Conservation (phyloP, 2,113 vertebrate genomes). For the Lampris megalopsis region DNA sequence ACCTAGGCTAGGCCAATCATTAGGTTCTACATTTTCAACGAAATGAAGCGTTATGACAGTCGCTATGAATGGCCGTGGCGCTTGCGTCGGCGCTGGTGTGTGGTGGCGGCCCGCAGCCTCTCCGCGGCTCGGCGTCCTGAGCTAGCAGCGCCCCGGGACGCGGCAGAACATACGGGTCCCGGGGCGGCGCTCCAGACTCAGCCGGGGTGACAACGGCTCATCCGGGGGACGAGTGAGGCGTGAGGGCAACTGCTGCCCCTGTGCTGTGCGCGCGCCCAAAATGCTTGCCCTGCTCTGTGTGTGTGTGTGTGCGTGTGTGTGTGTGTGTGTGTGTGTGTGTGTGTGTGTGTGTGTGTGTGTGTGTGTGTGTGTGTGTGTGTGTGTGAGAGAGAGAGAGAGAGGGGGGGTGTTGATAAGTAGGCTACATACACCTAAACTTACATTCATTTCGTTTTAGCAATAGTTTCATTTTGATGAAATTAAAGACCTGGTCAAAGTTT, state of each 20-base stretch:
- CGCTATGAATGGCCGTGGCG: too few relatives aligned
- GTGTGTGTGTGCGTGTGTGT: constrained; percentile 14
- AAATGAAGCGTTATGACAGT: too few relatives aligned
- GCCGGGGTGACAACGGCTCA: constrained; percentile 69
- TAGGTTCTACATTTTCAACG: too few relatives aligned
- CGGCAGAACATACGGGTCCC: constrained; percentile 79
- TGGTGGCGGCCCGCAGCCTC: constrained; percentile 9
- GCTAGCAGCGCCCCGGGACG: constrained; percentile 68
- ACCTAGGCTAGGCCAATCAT: too few relatives aligned
- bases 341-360: constrained; percentile 20
- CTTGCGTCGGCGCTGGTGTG: too few relatives aligned
- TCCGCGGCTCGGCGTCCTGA: constrained; percentile 46
- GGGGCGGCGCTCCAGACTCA: constrained; percentile 76
- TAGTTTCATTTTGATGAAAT: too few relatives aligned
- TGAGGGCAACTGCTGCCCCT: constrained; percentile 30
- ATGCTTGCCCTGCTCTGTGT: constrained; percentile 53
- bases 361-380: constrained; percentile 1
- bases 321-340: constrained; percentile 35
- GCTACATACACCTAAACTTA: too few relatives aligned
- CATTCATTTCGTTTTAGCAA: too few relatives aligned
- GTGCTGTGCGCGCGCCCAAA: background rate
- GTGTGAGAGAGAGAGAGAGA: background rate
- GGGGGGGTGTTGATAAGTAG: too few relatives aligned
- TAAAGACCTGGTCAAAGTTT: too few relatives aligned
- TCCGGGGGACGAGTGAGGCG: constrained; percentile 36